phyloP scores from a whole-genome alignment of 1,140 invertebrate species.

The Oppia nitens region DNA sequence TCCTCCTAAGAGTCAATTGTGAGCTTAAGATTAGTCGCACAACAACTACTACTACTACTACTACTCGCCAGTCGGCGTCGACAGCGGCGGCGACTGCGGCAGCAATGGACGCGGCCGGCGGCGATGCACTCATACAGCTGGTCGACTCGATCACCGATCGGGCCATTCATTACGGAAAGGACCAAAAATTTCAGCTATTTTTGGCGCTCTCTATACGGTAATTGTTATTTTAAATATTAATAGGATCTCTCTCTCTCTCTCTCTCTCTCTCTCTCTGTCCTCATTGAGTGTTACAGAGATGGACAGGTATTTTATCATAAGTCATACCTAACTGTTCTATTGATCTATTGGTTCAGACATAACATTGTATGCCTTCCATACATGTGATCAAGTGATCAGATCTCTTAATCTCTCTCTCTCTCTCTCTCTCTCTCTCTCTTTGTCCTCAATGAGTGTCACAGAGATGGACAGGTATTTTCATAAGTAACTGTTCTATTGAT shows the following conservation, averaged over 20 bases:
- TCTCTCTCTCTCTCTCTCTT: too few relatives aligned
- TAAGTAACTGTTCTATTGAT: too few relatives aligned
- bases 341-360: too few relatives aligned
- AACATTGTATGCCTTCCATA: too few relatives aligned
- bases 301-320: too few relatives aligned
- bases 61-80: neutral
- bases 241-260: slow-evolving; percentile 10
- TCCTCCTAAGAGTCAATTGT: slow-evolving; percentile 13
- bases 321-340: too few relatives aligned
- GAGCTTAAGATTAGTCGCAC: slow-evolving; percentile 14
- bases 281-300: too few relatives aligned
- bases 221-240: slow-evolving; percentile 17
- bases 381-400: too few relatives aligned
- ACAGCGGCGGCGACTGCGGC: slow-evolving; percentile 17
- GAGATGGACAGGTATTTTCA: too few relatives aligned
- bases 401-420: too few relatives aligned
- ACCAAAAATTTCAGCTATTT: slow-evolving; percentile 94
- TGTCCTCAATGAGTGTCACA: too few relatives aligned
- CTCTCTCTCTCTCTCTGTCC: neutral
- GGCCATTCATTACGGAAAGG: slow-evolving; percentile 73
- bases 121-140: slow-evolving; percentile 32
- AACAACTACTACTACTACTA: neutral
- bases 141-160: slow-evolving; percentile 47
- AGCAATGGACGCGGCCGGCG: slow-evolving; percentile 19
- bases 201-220: slow-evolving; percentile 75